These are phyloP conservation scores for Nylanderia fulva DNA, from an alignment of 1,140 invertebrate genomes.

Conservation along the genomic window DNA sequence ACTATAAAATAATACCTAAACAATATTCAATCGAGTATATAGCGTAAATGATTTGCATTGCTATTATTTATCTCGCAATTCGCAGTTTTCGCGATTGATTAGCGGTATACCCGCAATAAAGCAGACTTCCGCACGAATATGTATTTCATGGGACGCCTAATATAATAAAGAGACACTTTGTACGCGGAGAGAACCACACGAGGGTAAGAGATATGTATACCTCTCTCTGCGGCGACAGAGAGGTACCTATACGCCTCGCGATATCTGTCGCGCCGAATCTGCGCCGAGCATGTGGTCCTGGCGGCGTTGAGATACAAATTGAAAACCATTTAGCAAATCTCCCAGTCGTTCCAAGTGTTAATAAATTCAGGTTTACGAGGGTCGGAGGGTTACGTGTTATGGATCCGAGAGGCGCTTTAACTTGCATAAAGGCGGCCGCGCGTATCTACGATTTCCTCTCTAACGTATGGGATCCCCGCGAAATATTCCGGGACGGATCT, in stretches of 20 bases:
- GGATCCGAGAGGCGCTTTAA: conserved; percentile 67
- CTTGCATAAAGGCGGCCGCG: conserved; percentile 60
- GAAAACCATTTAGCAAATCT: conserved; percentile 86
- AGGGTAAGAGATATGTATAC: conserved; percentile 59
- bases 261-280: conserved; percentile 66
- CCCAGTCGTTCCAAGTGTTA: conserved; percentile 83
- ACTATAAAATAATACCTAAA: background rate
- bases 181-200: background rate
- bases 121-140: conserved; percentile 45
- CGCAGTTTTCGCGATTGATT: conserved; percentile 22
- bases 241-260: background rate
- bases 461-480: conserved; percentile 40
- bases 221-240: background rate
- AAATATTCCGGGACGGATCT: conserved; percentile 67
- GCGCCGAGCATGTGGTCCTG: conserved; percentile 77
- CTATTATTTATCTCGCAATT: background rate
- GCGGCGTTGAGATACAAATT: conserved; percentile 84
- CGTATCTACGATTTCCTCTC: conserved; percentile 21
- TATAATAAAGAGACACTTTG: conserved; percentile 64
- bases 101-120: conserved; percentile 54
- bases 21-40: background rate
- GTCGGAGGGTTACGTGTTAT: conserved; percentile 74
- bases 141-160: conserved; percentile 50
- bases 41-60: background rate
- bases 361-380: conserved; percentile 86